phyloP scores from a whole-genome alignment of 2,888 invertebrate genomes.

The Trichopoda pennipes region DNA sequence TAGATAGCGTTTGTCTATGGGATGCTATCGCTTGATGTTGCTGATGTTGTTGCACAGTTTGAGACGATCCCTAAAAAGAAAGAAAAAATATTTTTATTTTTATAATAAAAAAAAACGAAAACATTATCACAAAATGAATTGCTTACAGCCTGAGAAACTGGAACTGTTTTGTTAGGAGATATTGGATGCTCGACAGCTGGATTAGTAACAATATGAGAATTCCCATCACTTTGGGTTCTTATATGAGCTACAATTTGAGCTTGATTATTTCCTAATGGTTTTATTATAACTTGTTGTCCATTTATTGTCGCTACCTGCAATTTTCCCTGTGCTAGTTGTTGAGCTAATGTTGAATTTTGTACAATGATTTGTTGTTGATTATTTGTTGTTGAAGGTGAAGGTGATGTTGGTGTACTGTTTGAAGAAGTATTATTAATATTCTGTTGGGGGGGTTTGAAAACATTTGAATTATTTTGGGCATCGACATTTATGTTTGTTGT shows the following conservation, averaged over 20 bases:
- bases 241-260: conserved; percentile 89
- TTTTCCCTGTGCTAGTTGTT: conserved; percentile 91
- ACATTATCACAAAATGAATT: background rate
- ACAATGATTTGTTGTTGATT: conserved; percentile 87
- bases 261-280: conserved; percentile 89
- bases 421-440: conserved; percentile 69
- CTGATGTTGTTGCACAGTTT: conserved; percentile 36
- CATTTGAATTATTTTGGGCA: conserved; percentile 73
- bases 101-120: background rate
- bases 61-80: conserved; percentile 40
- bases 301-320: conserved; percentile 91
- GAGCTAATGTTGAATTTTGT: conserved; percentile 88
- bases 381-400: conserved; percentile 69
- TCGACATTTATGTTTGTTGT: conserved; percentile 72
- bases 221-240: conserved; percentile 83
- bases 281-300: conserved; percentile 91
- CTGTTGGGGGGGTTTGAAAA: conserved; percentile 70
- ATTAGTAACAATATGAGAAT: conserved; percentile 80
- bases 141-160: conserved; percentile 49
- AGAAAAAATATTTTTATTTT: background rate
- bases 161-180: conserved; percentile 57
- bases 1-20: conserved; percentile 60
- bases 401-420: conserved; percentile 49
- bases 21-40: conserved; percentile 70
- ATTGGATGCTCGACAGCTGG: conserved; percentile 73